Evolutionary conservation across 2,113 vertebrate genomes (phyloP).

Genomic region (Percopsis transmontana): DNA sequence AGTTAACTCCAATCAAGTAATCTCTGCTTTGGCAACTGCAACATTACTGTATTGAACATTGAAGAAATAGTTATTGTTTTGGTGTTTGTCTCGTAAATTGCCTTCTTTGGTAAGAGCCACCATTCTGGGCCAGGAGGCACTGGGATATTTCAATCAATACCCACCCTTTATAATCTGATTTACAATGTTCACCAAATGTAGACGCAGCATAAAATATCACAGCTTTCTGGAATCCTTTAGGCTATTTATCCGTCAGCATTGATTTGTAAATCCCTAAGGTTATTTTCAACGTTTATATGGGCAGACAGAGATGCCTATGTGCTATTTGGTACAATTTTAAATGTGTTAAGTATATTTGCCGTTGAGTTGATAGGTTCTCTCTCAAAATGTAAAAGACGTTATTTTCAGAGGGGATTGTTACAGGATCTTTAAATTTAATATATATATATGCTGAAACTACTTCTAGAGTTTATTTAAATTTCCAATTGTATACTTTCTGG

Average conservation of each 20-base stretch:
- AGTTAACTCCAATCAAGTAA: background rate
- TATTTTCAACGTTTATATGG: slow-evolving; percentile 8
- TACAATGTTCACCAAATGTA: slow-evolving; percentile 20
- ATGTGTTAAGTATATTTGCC: too few species aligned
- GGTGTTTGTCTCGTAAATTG: slow-evolving; percentile 23
- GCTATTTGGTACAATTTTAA: background rate
- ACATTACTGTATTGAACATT: background rate
- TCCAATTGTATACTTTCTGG: too few species aligned
- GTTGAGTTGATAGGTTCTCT: too few species aligned
- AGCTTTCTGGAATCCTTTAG: slow-evolving; percentile 23
- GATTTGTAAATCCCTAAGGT: slow-evolving; percentile 37
- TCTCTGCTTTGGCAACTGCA: background rate
- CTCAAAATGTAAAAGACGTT: too few species aligned
- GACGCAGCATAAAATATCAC: slow-evolving; percentile 10
- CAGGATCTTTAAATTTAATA: too few species aligned
- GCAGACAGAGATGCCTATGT: slow-evolving; percentile 13
- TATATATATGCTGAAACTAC: too few species aligned
- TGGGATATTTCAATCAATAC: slow-evolving; percentile 49
- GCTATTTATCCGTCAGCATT: slow-evolving; percentile 13
- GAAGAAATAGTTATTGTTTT: background rate
- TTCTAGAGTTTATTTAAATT: too few species aligned
- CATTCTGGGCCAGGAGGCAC: slow-evolving; percentile 38
- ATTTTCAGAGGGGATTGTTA: too few species aligned
- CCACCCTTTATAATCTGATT: slow-evolving; percentile 45
- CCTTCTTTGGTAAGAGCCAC: slow-evolving; percentile 3